Conservation (phyloP, 2,113 vertebrate species). For the Spermophilus dauricus region DNA sequence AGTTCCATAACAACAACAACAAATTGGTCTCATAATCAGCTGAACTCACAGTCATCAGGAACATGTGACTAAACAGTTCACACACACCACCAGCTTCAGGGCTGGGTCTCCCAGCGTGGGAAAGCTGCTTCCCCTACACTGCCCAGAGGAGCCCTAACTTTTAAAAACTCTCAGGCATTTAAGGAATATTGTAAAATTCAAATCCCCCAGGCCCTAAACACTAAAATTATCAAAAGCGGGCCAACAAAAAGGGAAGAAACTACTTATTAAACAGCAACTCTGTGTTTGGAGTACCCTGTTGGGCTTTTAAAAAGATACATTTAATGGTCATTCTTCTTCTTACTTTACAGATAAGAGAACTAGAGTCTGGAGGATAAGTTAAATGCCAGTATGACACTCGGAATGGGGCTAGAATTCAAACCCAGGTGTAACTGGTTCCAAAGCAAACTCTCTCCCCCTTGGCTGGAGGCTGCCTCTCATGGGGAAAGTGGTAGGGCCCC, state of each 20-base stretch:
- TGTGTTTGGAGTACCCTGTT: background rate
- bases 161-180: background rate
- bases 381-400: background rate
- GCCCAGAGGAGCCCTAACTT: background rate
- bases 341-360: conserved; percentile 16
- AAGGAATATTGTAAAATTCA: background rate
- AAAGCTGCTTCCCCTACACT: background rate
- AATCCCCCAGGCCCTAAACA: background rate
- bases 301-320: background rate
- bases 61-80: background rate
- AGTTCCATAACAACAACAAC: background rate
- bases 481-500: background rate
- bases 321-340: background rate
- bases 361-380: background rate
- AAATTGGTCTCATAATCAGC: background rate
- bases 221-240: background rate
- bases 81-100: background rate
- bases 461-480: background rate
- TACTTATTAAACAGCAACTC: background rate
- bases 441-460: background rate
- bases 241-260: conserved; percentile 6
- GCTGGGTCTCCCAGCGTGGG: too few relatives aligned
- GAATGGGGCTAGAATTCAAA: background rate
- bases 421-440: background rate
- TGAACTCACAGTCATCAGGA: background rate